Conservation (phyloP, 1,140 invertebrate species). For the Laodelphax striatellus region DNA sequence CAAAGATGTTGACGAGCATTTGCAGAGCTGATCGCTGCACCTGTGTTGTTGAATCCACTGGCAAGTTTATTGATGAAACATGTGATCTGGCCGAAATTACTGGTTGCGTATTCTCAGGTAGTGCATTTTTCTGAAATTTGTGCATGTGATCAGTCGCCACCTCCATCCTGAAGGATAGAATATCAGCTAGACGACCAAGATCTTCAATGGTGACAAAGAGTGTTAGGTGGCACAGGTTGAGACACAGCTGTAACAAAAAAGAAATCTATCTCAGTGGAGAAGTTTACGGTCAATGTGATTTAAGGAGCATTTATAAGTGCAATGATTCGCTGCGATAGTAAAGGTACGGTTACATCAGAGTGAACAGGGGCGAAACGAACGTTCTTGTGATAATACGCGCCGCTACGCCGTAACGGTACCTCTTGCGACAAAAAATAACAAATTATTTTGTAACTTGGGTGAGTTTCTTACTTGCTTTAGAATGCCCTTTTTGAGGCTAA, state of each 20-base stretch:
- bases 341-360: too few species aligned
- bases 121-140: constrained; percentile 7
- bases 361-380: too few species aligned
- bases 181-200: constrained; percentile 1
- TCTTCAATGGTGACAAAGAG: constrained; percentile 7
- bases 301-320: too few species aligned
- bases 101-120: constrained; percentile 6
- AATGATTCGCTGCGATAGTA: too few species aligned
- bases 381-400: too few species aligned
- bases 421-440: too few species aligned
- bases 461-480: too few species aligned
- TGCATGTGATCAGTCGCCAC: background rate
- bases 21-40: background rate
- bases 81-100: background rate
- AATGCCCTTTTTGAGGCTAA: too few species aligned
- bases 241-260: constrained; percentile 12
- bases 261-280: too few species aligned
- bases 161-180: constrained; percentile 7
- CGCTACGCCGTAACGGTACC: too few species aligned
- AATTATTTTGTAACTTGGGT: too few species aligned
- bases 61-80: background rate
- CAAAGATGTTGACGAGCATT: background rate
- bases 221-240: constrained; percentile 11
- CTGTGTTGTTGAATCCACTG: background rate
- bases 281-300: too few species aligned